Conservation (phyloP, 2,797 vertebrate species). For the Dromococcyx pavoninus region DNA sequence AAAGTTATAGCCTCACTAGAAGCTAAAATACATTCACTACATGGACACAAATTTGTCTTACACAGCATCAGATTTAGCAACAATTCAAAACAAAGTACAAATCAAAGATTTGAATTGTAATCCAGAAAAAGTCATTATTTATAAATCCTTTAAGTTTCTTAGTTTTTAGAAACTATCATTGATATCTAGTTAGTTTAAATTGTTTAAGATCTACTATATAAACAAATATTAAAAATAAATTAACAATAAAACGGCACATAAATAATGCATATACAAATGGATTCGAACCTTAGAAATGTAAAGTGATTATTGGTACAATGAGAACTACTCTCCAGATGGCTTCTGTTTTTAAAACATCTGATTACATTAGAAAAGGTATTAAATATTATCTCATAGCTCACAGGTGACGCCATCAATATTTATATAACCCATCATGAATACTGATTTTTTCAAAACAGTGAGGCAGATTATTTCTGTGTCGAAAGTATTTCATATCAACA, state of each 20-base stretch:
- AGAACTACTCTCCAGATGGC: constrained; percentile 3
- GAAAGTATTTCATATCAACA: background rate
- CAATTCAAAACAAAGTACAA: background rate
- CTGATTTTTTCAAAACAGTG: background rate
- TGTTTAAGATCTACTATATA: background rate
- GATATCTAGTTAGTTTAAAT: background rate
- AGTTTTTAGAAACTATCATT: background rate
- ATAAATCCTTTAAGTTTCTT: background rate
- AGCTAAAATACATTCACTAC: background rate
- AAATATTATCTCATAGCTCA: background rate
- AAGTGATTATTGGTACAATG: background rate
- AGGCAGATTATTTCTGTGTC: background rate
- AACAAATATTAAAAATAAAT: constrained; percentile 21
- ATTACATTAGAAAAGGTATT: background rate
- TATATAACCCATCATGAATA: background rate
- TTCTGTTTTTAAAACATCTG: background rate
- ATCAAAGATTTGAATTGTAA: background rate
- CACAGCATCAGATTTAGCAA: background rate
- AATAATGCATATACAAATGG: background rate
- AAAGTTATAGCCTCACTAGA: background rate
- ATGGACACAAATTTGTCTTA: background rate
- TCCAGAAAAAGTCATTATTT: background rate
- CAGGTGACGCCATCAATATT: background rate
- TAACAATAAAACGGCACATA: background rate
- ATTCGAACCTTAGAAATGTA: background rate